These are phyloP conservation scores for Oasisia sp. DNA, from an alignment of 2,888 invertebrate species.

Conservation along the genomic window DNA sequence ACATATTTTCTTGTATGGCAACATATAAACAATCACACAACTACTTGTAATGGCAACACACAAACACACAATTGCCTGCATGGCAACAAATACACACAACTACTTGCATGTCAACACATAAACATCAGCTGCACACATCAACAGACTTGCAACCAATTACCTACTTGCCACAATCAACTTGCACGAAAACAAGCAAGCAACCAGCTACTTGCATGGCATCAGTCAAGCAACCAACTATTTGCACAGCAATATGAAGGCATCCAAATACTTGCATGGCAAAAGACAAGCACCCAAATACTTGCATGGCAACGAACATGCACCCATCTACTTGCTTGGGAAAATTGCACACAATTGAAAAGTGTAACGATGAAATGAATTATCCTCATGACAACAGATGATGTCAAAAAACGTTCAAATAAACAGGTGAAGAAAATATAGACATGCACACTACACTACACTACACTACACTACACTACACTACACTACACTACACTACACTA, in stretches of 20 bases:
- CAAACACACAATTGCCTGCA: not conserved
- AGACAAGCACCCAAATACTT: too few species aligned
- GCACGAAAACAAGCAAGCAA: too few species aligned
- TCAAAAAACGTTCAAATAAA: not conserved
- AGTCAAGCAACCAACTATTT: too few species aligned
- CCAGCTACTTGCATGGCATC: too few species aligned
- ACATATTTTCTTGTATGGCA: not conserved
- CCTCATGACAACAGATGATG: not conserved
- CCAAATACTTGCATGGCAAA: not conserved
- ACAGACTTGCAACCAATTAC: not conserved
- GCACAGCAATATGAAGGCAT: too few species aligned
- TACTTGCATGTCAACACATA: not conserved
- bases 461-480: too few species aligned
- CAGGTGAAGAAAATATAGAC: not conserved
- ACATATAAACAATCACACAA: not conserved
- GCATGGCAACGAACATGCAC: too few species aligned
- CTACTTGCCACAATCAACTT: too few species aligned
- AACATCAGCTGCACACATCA: not conserved
- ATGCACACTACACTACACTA: too few species aligned
- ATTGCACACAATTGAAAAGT: too few species aligned
- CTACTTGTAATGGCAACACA: not conserved
- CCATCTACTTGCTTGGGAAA: too few species aligned
- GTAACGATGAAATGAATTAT: not conserved
- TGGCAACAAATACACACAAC: not conserved
- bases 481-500: too few species aligned